A percentile compares a stretch with the other conserved stretches of the same genome.
Conservation (phyloP, 2,888 invertebrate genomes). For the Chelonus formosanus region DNA sequence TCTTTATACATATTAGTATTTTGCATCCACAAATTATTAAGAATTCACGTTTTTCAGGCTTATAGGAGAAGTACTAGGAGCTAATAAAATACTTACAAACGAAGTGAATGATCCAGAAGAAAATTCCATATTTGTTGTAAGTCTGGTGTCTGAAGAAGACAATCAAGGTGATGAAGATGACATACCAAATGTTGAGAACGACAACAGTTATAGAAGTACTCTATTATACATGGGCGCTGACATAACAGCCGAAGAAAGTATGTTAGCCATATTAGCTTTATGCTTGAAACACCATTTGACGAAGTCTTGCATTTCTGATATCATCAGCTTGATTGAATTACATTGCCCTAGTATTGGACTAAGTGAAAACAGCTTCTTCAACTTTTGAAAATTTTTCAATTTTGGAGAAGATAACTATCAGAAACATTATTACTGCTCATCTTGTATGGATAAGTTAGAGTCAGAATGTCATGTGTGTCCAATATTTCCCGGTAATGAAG, state of each 20-base stretch:
- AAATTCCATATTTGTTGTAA: no score
- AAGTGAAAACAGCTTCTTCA: constrained; percentile 15
- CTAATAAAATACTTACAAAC: no score
- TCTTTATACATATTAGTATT: no score
- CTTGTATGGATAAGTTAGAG: not conserved
- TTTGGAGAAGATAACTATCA: not conserved
- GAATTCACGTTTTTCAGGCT: no score
- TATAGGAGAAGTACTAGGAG: no score
- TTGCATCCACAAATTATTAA: no score
- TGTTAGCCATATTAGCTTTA: constrained; percentile 17
- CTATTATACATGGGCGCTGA: constrained; percentile 15
- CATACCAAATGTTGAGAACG: no score
- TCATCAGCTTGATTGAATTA: constrained; percentile 12
- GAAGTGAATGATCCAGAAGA: no score
- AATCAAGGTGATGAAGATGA: no score
- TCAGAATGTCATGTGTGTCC: constrained; percentile 6
- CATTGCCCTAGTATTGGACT: constrained; percentile 13
- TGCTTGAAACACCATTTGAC: constrained; percentile 13
- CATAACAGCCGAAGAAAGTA: constrained; percentile 18
- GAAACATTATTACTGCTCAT: constrained; percentile 25
- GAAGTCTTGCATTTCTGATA: constrained; percentile 15
- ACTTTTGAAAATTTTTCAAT: constrained; percentile 23
- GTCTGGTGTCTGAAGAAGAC: no score
- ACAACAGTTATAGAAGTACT: not conserved
- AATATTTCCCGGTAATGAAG: constrained; percentile 5